Conservation (phyloP, 2,797 vertebrate species). For the Dallia pectoralis region DNA sequence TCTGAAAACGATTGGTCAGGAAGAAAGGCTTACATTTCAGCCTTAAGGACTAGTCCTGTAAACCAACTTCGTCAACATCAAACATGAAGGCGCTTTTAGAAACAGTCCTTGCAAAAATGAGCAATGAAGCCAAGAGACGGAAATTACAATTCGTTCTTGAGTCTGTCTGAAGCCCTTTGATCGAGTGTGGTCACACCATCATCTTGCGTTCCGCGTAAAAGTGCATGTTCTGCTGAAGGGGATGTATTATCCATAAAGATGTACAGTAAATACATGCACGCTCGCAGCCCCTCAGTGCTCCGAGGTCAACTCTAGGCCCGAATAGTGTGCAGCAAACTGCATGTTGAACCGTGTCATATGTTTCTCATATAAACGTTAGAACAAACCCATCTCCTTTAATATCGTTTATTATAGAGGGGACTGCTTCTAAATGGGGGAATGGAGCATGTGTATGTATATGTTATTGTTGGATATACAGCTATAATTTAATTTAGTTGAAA, state of each 20-base stretch:
- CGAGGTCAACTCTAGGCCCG: conserved; percentile 15
- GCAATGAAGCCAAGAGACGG: not conserved
- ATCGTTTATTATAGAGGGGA: conserved; percentile 41
- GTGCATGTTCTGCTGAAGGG: conserved; percentile 8
- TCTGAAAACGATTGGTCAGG: not conserved
- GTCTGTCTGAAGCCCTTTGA: not conserved
- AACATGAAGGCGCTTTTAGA: not conserved
- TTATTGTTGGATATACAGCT: conserved; percentile 1
- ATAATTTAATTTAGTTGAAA: conserved; percentile 27
- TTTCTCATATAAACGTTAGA: conserved; percentile 49
- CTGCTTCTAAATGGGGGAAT: conserved; percentile 9
- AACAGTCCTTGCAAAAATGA: not conserved
- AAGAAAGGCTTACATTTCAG: not conserved
- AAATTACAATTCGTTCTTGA: not conserved
- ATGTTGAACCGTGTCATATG: conserved; percentile 47
- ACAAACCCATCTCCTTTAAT: conserved; percentile 48
- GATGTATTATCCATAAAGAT: conserved; percentile 20
- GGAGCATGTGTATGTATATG: conserved; percentile 2
- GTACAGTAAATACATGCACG: not conserved
- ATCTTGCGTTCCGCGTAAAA: not conserved
- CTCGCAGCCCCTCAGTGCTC: not conserved
- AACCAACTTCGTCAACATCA: not conserved
- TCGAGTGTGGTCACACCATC: not conserved
- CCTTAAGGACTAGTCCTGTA: not conserved
- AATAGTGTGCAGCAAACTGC: conserved; percentile 26